Base-by-base conservation (phyloP, 1,140 invertebrate species). In the Saccostrea glomerata region DNA sequence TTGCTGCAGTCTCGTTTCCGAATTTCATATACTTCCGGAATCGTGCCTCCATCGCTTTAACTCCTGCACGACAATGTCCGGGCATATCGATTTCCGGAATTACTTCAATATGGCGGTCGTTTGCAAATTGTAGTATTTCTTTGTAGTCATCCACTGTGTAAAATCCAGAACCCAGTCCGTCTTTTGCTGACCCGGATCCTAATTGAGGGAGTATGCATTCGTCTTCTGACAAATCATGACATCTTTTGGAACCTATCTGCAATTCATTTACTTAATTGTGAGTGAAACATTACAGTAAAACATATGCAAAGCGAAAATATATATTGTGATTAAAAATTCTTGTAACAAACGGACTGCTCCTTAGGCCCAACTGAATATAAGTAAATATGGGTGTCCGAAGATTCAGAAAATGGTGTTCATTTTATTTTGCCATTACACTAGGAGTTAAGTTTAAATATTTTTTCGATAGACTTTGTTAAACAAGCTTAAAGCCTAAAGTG, bases 11-110 rank as follows among this genome's bases (percentile, higher is more conserved):
- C 23, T n/a, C 30, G 23, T 93, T 89, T 84, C 89, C 85, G 25
- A 86, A 83, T 47, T 90, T 88, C 17, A 40, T 82, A 12, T 90
- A 86, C 12, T 87, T 85, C 9, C 87, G 20, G 30, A 90, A 88
- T 11, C 94, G 66, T 13, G 91, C 91, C 63, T 90, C 90, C 94
- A 94, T 94, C 40, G 93, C 90, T 84, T 90, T 91, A 73, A 94
- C 91, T 63, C 93, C 93, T 12, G 93, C 93, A 20, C 92, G 92
- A 5, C 91, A 86, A 86, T 95, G 94, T 36, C 94, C 93, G 2
- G 94, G 94, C 92, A 93, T 93, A 90, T 94, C 94, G 86, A 95
- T 90, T 91, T 95, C 94, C 25, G 94, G 94, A 36, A 94, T 92
- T 9, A 94, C 92, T 85, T 93, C 88, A 20, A 95, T 93, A 86